Evolutionary conservation across 2,797 vertebrate genomes (phyloP).

Genomic region (Sorex maritimensis): DNA sequence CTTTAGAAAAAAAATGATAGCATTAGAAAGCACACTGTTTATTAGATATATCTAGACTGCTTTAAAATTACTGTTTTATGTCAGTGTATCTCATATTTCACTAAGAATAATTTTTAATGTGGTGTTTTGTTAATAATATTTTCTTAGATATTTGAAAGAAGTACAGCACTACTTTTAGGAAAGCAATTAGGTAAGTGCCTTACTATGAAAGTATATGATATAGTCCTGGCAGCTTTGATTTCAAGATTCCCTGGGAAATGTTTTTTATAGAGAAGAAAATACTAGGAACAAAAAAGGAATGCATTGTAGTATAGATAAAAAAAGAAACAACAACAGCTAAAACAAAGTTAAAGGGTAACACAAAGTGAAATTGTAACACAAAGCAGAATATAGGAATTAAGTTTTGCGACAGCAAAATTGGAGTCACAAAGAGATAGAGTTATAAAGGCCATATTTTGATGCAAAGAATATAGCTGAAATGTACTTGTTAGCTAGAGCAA

Average conservation of each 20-base stretch:
- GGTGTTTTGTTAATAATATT: neutral
- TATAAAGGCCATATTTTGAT: neutral
- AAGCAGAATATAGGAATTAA: neutral
- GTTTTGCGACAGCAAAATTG: neutral
- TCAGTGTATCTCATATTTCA: neutral
- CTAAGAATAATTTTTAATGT: neutral
- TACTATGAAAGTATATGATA: neutral
- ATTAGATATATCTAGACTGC: neutral
- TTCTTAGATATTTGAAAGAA: neutral
- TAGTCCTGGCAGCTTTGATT: neutral
- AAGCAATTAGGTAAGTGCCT: neutral
- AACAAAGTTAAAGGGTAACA: no score
- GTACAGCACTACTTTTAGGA: neutral
- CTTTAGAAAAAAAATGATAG: neutral
- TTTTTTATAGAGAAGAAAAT: neutral
- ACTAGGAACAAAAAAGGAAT: neutral
- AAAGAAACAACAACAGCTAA: no score
- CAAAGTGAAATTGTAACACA: no score
- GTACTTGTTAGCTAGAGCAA: neutral
- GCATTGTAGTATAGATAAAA: no score
- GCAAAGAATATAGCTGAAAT: neutral
- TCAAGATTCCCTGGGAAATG: neutral
- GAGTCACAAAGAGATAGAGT: neutral
- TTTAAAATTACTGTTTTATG: conserved; percentile 47
- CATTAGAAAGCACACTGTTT: conserved; percentile 13